phyloP scores from a whole-genome alignment of 2,113 vertebrate genomes.

The Sturnus vulgaris region DNA sequence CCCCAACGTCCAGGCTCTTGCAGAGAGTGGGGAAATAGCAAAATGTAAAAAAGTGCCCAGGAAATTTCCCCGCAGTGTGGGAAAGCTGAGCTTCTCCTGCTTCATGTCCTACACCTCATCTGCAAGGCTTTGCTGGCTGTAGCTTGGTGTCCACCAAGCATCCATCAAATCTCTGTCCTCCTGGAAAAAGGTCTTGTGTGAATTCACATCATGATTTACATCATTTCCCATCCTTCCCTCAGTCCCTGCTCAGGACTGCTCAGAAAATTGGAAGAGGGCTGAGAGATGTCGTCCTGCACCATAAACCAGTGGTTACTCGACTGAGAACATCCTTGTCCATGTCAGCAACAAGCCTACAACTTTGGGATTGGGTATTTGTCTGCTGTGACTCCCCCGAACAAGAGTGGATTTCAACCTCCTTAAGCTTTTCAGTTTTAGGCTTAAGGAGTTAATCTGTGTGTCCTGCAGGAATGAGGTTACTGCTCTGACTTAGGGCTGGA shows the following conservation, averaged over 20 bases:
- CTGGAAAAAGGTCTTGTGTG: not conserved
- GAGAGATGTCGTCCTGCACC: not conserved
- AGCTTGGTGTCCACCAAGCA: not conserved
- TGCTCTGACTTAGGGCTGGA: not conserved
- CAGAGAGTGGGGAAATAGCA: not conserved
- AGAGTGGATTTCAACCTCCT: not conserved
- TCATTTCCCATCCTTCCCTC: not conserved
- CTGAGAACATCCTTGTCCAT: not conserved
- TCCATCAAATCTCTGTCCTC: not conserved
- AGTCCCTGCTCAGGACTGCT: not conserved
- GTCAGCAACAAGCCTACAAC: not conserved
- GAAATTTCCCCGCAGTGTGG: constrained; percentile 19
- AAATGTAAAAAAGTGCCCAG: not conserved
- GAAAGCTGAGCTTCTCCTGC: not conserved
- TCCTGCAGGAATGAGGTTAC: not conserved
- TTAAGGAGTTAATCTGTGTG: not conserved
- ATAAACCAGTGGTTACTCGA: not conserved
- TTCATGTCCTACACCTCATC: not conserved
- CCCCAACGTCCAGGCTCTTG: not conserved
- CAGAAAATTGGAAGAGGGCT: not conserved
- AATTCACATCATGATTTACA: not conserved
- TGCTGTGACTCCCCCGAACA: not conserved
- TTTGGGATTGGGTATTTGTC: not conserved
- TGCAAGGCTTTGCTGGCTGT: not conserved
- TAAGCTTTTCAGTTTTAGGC: not conserved